Conservation (phyloP, 2,797 vertebrate genomes). For the Cyprinodon diabolis region DNA sequence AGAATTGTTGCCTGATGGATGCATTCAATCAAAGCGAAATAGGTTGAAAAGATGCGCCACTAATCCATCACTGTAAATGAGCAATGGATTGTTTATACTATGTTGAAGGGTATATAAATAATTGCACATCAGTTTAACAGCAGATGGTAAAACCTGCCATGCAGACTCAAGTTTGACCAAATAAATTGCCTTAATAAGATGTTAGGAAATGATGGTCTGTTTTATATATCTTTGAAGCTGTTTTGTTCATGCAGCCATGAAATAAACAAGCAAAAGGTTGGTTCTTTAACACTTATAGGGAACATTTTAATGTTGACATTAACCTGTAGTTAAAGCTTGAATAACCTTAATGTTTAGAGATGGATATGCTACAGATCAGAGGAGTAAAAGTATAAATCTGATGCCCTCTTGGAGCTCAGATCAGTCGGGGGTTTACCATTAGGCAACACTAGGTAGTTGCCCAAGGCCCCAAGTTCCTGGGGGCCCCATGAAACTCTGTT, state of each 20-base stretch:
- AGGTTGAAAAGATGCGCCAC: constrained; percentile 48
- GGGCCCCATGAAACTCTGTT: too few relatives aligned
- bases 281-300: too few relatives aligned
- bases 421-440: too few relatives aligned
- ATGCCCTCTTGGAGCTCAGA: background rate
- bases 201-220: background rate
- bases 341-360: background rate
- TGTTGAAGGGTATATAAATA: constrained; percentile 59
- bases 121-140: constrained; percentile 53
- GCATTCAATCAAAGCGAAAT: constrained; percentile 46
- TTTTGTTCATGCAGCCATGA: background rate
- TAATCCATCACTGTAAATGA: constrained; percentile 69
- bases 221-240: background rate
- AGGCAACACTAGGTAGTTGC: too few relatives aligned
- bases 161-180: constrained; percentile 25
- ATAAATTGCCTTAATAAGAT: constrained; percentile 17
- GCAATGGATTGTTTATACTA: constrained; percentile 66
- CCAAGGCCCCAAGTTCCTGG: too few relatives aligned
- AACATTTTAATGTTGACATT: background rate
- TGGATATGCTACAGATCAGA: background rate
- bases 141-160: constrained; percentile 40
- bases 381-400: background rate
- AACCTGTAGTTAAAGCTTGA: background rate
- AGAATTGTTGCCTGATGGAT: constrained; percentile 63
- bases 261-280: too few relatives aligned